These are phyloP conservation scores for Piaya cayana DNA, from an alignment of 2,113 vertebrate genomes.

Conservation along the genomic window DNA sequence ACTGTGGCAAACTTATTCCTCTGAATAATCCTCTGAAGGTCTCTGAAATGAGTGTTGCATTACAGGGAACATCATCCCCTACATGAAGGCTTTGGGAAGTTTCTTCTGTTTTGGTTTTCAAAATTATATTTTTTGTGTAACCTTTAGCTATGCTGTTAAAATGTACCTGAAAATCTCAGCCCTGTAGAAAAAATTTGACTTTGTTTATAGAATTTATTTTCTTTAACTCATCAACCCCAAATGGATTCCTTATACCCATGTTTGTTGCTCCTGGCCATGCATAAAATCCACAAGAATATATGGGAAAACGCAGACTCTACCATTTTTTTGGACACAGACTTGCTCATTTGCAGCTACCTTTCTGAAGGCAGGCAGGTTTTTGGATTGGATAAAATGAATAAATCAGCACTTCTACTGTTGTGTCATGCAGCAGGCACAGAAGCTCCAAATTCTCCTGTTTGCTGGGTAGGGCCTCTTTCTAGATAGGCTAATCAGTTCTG, in stretches of 20 bases:
- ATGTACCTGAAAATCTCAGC: neutral
- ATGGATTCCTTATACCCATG: neutral
- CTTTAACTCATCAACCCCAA: neutral
- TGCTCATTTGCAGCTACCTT: neutral
- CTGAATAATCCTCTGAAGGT: neutral
- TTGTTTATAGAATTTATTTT: neutral
- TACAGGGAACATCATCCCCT: neutral
- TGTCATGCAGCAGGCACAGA: neutral
- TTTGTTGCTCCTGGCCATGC: neutral
- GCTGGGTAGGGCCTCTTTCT: neutral
- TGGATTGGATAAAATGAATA: neutral
- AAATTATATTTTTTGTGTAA: neutral
- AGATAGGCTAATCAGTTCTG: neutral
- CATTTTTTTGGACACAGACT: neutral
- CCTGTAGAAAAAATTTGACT: neutral
- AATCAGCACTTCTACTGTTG: neutral
- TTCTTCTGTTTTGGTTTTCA: neutral
- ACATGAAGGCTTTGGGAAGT: neutral
- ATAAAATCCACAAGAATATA: neutral
- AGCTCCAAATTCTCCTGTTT: neutral
- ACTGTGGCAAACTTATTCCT: neutral
- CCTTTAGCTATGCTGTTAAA: neutral
- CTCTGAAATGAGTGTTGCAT: neutral
- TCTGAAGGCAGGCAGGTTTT: conserved; percentile 3
- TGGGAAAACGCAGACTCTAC: neutral